Percentiles rank a stretch among this genome's conserved stretches.
phyloP scores from a whole-genome alignment of 2,797 vertebrate species.

The Diplodus sargus region DNA sequence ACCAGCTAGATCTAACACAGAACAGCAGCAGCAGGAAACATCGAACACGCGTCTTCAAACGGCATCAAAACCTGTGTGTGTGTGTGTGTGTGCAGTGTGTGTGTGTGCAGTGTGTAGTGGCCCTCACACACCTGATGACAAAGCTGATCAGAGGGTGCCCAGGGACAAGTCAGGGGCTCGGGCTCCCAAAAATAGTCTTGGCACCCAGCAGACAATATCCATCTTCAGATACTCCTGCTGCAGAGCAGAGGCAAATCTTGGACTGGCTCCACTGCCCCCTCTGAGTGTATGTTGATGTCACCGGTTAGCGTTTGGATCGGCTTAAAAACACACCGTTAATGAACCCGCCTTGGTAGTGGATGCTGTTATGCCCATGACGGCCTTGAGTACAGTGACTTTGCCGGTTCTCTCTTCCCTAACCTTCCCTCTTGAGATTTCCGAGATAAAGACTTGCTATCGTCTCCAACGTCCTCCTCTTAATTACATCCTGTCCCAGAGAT shows the following conservation, averaged over 20 bases:
- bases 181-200: slow-evolving; percentile 81
- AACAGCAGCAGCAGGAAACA: slow-evolving; percentile 37
- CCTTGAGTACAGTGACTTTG: slow-evolving; percentile 20
- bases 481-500: slow-evolving; percentile 54
- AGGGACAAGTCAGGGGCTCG: slow-evolving; percentile 69
- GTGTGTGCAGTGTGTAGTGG: slow-evolving; percentile 55
- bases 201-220: slow-evolving; percentile 81
- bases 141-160: slow-evolving; percentile 76
- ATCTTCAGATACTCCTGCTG: slow-evolving; percentile 76
- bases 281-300: slow-evolving; percentile 54
- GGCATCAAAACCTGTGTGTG: slow-evolving; percentile 3
- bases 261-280: slow-evolving; percentile 37
- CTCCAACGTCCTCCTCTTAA: slow-evolving; percentile 56
- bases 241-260: slow-evolving; percentile 73
- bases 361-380: slow-evolving; percentile 16
- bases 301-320: slow-evolving; percentile 57
- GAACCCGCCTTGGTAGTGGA: slow-evolving; percentile 2
- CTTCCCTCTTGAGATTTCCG: slow-evolving; percentile 40
- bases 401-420: neutral
- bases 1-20: slow-evolving; percentile 27
- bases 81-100: slow-evolving; percentile 39
- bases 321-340: slow-evolving; percentile 48
- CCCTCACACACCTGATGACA: slow-evolving; percentile 76
- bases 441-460: slow-evolving; percentile 36
- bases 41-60: neutral